Base-by-base conservation (phyloP, 2,797 vertebrate genomes). In the Phoebastria nigripes region DNA sequence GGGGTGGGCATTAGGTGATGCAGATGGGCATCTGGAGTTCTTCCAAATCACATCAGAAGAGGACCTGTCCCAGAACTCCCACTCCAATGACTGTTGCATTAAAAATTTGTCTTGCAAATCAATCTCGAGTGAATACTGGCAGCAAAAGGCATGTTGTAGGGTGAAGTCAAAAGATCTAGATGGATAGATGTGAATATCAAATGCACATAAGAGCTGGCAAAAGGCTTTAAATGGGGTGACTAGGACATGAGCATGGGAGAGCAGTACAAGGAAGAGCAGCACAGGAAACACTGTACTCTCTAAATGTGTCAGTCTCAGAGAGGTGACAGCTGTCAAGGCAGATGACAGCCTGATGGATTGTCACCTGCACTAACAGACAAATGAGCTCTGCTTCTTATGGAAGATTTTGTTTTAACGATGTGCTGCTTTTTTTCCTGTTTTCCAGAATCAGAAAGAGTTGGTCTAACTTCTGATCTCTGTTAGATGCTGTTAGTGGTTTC, bases 321-420 rank as follows among this genome's bases (percentile, higher is more conserved):
- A 72, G 72, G 46, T 79, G 90, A 71, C 85, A 90, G 54, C 47
- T 96, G 88, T 76, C 77, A 93, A 26, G 82, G 71, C 37, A 74
- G n/a, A 25, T 95, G 90, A 83, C 65, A 83, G 44, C 15, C 69
- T 87, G 79, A 69, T 49, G 63, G 86, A 89, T 90, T 95, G 82
- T 44, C 83, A 87, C 85, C 77, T 88, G 76, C 72, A 61, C 33
- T 83, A 69, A 65, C 59, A 90, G 44, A 52, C 46, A 79, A 74
- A 78, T 47, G 65, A 90, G 29, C 51, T 76, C 76, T 72, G 42
- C 46, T 87, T 83, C 72, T 65, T 62, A 54, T 44, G 56, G 41
- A n/a, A 80, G 71, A 33, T 70, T 78, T 73, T 70, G 10, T 39
- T 82, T 87, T 41, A 89, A 90, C 47, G 62, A 28, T 49, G 49